Percentiles rank a stretch among this genome's conserved stretches.
phyloP scores from a whole-genome alignment of 2,888 invertebrate species.

The Auanema sp. region DNA sequence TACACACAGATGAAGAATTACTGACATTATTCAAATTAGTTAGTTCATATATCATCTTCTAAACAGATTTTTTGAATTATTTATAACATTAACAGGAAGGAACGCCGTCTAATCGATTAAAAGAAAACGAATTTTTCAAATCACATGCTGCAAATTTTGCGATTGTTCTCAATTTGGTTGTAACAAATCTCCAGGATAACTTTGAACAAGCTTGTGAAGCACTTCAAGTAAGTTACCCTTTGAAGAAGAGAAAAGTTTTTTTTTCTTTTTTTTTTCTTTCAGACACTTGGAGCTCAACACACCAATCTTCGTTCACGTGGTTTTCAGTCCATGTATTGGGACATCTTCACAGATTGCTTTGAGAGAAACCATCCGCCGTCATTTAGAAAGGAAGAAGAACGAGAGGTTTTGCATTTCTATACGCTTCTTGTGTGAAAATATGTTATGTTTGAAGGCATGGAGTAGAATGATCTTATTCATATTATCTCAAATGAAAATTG shows the following conservation, averaged over 20 bases:
- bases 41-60: not conserved
- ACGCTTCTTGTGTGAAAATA: not conserved
- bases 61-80: not conserved
- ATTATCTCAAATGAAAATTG: constrained; percentile 50
- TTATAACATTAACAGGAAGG: constrained; percentile 25
- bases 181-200: constrained; percentile 45
- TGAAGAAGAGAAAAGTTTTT: not conserved
- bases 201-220: constrained; percentile 47
- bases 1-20: constrained; percentile 38
- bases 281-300: constrained; percentile 47
- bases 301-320: constrained; percentile 28
- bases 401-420: constrained; percentile 21
- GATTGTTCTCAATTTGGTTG: constrained; percentile 43
- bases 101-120: constrained; percentile 29
- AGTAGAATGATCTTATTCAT: constrained; percentile 48
- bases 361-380: constrained; percentile 45
- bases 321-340: constrained; percentile 50
- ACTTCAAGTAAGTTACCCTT: constrained; percentile 29
- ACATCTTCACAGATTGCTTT: constrained; percentile 49
- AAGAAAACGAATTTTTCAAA: constrained; percentile 47
- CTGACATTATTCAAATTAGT: constrained; percentile 36
- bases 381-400: constrained; percentile 34
- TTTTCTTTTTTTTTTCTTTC: constrained; percentile 1
- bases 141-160: constrained; percentile 46
- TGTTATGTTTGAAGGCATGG: constrained; percentile 35